Base-by-base conservation (phyloP, 1,140 invertebrate species). In the Lasioglossum albipes region DNA sequence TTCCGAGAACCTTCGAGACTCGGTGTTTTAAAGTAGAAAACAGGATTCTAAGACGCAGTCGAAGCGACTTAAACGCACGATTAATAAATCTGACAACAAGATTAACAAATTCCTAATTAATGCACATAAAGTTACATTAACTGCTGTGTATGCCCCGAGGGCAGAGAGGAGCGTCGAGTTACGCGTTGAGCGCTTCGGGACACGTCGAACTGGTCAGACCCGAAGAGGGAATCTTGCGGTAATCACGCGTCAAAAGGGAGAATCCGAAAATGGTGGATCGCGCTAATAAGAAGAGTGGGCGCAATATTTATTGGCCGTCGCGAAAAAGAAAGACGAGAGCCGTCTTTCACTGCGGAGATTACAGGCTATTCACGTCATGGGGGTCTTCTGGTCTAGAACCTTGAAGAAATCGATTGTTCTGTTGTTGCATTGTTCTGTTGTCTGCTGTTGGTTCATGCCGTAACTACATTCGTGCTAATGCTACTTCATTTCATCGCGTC, bases 271-370 rank as follows among this genome's bases (percentile, higher is more conserved):
- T 65, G 74, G 59, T 70, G 68, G 74, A 86, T 75, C 77, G 64
- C 45, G 82, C 64, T 87, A 87, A 87, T 87, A 87, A 84, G 77
- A 81, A 79, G 80, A 87, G 83, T 87, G 83, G 85, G 73, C 83
- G 85, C 75, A 69, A 84, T 87, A 84, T 87, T 87, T 84, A 84
- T 84, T 87, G 52, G 42, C 61, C 75, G 76, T 87, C 86, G 83
- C 27, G 71, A 52, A 2, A 20, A 67, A 49, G 65, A 72, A 75
- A 84, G 75, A 69, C 68, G 57, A 74, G 72, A 9, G 75, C 75
- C 80, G 49, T 81, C 59, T 57, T 77, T 62, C 81, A 75, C 42
- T 49, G 71, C 16, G 64, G 59, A 83, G 82, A 88, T 89, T 87
- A 87, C 85, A 80, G 82, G 83, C 75, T 85, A 77, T 71, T 74